These are phyloP conservation scores for Mythimna vitellina DNA, from an alignment of 2,888 invertebrate species.

Conservation along the genomic window DNA sequence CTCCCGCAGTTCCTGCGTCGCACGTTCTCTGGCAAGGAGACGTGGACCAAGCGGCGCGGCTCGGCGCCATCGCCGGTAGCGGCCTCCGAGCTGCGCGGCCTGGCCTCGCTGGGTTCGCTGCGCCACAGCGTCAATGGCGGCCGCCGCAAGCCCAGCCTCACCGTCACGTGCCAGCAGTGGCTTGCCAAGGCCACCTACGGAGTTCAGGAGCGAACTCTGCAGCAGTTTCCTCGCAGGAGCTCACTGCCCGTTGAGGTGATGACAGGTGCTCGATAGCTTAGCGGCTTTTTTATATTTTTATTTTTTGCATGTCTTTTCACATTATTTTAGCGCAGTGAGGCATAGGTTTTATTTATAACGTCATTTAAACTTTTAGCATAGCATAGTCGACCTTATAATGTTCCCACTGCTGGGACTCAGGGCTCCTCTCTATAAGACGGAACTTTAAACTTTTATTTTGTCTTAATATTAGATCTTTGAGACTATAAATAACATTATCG, in stretches of 20 bases:
- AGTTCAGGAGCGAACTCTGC: conserved; percentile 68
- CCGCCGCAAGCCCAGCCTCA: conserved; percentile 72
- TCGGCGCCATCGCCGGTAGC: conserved; percentile 81
- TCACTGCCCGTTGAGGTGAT: conserved; percentile 88
- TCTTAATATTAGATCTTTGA: background rate
- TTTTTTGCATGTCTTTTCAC: conserved; percentile 58
- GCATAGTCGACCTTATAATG: too few species aligned
- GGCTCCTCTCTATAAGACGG: too few species aligned
- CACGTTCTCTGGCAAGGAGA: conserved; percentile 75
- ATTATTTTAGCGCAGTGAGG: conserved; percentile 33
- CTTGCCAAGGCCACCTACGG: conserved; percentile 71
- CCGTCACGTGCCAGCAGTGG: conserved; percentile 79
- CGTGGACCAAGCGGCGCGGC: conserved; percentile 77
- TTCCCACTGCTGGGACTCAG: too few species aligned
- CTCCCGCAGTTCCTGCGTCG: conserved; percentile 76
- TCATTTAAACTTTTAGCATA: background rate
- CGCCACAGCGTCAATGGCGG: conserved; percentile 76
- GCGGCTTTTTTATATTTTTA: conserved; percentile 70
- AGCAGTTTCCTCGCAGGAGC: conserved; percentile 76
- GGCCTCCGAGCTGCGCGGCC: conserved; percentile 72
- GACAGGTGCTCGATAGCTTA: conserved; percentile 78
- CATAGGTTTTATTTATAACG: conserved; percentile 14
- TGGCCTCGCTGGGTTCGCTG: conserved; percentile 66
- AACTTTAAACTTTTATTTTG: background rate
- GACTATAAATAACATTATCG: background rate